A percentile compares a stretch with the other conserved stretches of the same genome.
These are phyloP conservation scores for Geotrypetes seraphini DNA, from an alignment of 2,797 vertebrate species.

Conservation along the genomic window DNA sequence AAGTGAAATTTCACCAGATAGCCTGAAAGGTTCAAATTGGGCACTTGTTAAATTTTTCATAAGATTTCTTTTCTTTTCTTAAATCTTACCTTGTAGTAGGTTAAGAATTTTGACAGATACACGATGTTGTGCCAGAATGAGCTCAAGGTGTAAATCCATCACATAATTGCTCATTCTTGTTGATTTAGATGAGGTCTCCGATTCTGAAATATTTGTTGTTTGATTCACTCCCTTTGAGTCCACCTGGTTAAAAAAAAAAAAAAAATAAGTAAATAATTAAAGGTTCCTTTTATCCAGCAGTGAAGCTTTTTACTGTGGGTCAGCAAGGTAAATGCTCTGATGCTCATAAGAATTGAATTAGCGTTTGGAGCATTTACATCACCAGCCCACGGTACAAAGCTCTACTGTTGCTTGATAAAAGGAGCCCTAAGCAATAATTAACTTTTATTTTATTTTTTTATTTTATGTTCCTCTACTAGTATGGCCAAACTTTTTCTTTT, in stretches of 20 bases:
- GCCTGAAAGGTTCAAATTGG: too few species aligned
- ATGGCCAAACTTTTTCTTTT: background rate
- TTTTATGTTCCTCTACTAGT: too few species aligned
- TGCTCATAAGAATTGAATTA: too few species aligned
- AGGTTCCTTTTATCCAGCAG: too few species aligned
- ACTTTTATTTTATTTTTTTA: background rate
- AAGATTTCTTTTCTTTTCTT: too few species aligned
- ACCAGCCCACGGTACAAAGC: too few species aligned
- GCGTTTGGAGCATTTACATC: too few species aligned
- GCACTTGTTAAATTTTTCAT: too few species aligned
- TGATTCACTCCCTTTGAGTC: conserved; percentile 17
- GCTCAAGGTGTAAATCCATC: conserved; percentile 75
- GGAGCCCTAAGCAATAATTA: conserved; percentile 3
- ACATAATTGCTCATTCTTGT: conserved; percentile 34
- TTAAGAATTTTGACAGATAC: conserved; percentile 68
- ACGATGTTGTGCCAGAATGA: conserved; percentile 70
- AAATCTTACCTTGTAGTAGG: conserved; percentile 38
- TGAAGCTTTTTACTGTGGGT: too few species aligned
- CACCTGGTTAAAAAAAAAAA: conserved; percentile 22
- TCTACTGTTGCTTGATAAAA: too few species aligned
- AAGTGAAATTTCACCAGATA: too few species aligned
- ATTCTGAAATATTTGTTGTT: conserved; percentile 1
- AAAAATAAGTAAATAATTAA: conserved; percentile 13
- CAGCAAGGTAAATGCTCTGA: too few species aligned
- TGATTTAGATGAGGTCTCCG: conserved; percentile 15